Evolutionary conservation across 1,140 invertebrate species (phyloP), one percentile per base, ranked within the genome.

Genomic region (Apocrypta bakeri): DNA sequence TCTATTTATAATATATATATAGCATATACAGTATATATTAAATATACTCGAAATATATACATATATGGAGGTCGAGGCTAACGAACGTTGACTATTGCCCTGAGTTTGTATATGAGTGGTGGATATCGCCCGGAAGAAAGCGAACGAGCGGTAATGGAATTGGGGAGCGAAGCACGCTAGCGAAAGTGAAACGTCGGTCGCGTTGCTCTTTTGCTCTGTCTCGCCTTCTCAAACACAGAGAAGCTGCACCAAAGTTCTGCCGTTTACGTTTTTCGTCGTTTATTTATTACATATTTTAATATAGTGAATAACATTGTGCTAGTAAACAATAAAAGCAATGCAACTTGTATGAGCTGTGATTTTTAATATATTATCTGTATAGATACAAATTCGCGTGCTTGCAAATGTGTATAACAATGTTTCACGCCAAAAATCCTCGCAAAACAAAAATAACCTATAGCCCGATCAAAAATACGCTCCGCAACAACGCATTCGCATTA

Each of bases 51-150:
- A n/a, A 24, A 9, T 2, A 37, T 21, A 56, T n/a, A 56, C 12
- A 42, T n/a, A n/a, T 56, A 21, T 21, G 48, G 21, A 56, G 48
- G 21, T n/a, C 48, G 21, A 56, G 48, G 21, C 48, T 56, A 56
- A 56, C n/a, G 48, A 17, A n/a, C 63, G 25, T 17, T 25, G 63
- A 66, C 24, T 27, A 27, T 24, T n/a, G 56, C 4, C n/a, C 63
- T 25, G n/a, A 24, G n/a, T 4, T 6, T 21, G 48, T 56, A 21
- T 7, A 56, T 27, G 63, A 8, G 24, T 48, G 71, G 37, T 40
- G 71, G 71, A 73, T 42, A 73, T 73, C 71, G 71, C 71, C 71
- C 7, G 71, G 33, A 48, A 37, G 71, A 73, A 14, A 73, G n/a
- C 33, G 71, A 73, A 73, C 40, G 71, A 21, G n/a, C 42, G 17